Conservation (phyloP, 2,797 vertebrate species). For the Syngnathus rostellatus region DNA sequence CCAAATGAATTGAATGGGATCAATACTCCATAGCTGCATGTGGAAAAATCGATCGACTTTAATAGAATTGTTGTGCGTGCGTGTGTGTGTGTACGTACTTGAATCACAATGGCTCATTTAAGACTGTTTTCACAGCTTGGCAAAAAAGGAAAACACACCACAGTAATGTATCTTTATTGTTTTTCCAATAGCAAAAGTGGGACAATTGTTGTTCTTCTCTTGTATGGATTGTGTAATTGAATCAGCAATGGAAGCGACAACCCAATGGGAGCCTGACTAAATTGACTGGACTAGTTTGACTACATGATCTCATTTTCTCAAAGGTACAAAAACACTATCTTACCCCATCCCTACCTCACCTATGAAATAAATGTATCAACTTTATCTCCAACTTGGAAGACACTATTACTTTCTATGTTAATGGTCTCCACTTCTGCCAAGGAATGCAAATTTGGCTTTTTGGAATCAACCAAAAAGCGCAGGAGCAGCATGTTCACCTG, state of each 20-base stretch:
- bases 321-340: constrained; percentile 1
- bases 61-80: constrained; percentile 9
- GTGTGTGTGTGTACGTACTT: not conserved
- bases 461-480: not conserved
- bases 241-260: not conserved
- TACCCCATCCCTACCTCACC: not conserved
- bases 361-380: not conserved
- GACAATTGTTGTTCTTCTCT: not conserved
- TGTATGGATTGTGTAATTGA: constrained; percentile 1
- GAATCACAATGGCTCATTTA: constrained; percentile 1
- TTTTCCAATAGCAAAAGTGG: not conserved
- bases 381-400: not conserved
- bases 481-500: constrained; percentile 27
- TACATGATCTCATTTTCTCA: not conserved
- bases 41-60: constrained; percentile 3
- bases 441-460: not conserved
- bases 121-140: not conserved
- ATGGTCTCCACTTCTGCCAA: not conserved
- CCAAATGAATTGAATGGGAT: constrained; percentile 1
- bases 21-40: constrained; percentile 4
- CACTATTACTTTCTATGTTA: too few relatives aligned
- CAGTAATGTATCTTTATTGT: constrained; percentile 4
- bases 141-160: not conserved
- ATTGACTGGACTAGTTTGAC: not conserved
- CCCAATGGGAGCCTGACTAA: not conserved